Evolutionary conservation across 2,113 vertebrate species (phyloP).

Genomic region (Ceuthmochares aereus): DNA sequence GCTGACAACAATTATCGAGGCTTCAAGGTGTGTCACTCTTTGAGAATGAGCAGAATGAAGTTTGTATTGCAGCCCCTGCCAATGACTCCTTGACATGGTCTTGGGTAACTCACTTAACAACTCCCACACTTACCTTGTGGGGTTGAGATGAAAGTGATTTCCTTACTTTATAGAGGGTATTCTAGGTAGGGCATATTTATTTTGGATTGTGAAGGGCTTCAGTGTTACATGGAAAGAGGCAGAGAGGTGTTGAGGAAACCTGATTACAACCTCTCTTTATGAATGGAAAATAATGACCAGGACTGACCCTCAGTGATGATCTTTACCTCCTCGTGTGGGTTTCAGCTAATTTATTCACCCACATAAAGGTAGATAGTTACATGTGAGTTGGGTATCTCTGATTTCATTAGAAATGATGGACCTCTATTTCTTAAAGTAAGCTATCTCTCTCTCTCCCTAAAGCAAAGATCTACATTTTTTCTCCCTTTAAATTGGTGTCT

Average conservation of each 20-base stretch:
- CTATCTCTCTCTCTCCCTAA: not conserved
- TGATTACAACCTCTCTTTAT: not conserved
- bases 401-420: not conserved
- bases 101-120: not conserved
- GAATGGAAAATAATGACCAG: not conserved
- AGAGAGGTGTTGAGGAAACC: not conserved
- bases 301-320: rapidly evolving
- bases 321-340: not conserved
- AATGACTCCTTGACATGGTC: not conserved
- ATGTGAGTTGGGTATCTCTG: not conserved
- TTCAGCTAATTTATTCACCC: not conserved
- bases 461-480: not conserved
- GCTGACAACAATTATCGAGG: not conserved
- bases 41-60: not conserved
- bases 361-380: not conserved
- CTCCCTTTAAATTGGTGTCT: not conserved
- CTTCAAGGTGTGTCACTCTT: not conserved
- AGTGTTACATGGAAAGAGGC: not conserved
- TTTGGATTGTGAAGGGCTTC: not conserved
- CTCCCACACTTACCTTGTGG: not conserved
- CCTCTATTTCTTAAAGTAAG: not conserved
- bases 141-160: not conserved
- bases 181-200: not conserved
- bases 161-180: not conserved
- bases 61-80: not conserved